phyloP scores from a whole-genome alignment of 2,113 vertebrate genomes.

The Zapus hudsonius region DNA sequence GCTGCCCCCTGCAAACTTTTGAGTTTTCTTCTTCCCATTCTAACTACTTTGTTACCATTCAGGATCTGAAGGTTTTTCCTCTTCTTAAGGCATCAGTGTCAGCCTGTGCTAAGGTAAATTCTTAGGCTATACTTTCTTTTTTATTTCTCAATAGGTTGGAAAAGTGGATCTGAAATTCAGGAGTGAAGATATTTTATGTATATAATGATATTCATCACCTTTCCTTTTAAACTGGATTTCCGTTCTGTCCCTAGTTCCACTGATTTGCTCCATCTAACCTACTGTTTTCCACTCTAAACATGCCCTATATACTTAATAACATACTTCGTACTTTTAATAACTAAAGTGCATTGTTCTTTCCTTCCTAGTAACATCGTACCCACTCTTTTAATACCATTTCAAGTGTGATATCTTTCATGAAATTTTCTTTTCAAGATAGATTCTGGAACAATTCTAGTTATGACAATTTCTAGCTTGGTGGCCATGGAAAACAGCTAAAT shows the following conservation, averaged over 20 bases:
- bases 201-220: not conserved
- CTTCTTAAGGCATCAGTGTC: not conserved
- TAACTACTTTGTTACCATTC: conserved; percentile 1
- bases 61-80: not conserved
- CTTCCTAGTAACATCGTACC: not conserved
- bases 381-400: not conserved
- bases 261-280: not conserved
- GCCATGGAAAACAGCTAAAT: conserved; percentile 3
- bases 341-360: not conserved
- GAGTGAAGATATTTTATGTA: not conserved
- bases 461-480: not conserved
- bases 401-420: not conserved
- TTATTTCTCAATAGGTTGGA: conserved; percentile 31
- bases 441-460: not conserved
- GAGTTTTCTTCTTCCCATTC: not conserved
- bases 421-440: not conserved
- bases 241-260: not conserved
- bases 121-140: not conserved
- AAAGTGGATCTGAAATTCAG: conserved; percentile 5
- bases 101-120: not conserved
- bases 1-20: not conserved
- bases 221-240: conserved; percentile 14
- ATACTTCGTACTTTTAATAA: not conserved
- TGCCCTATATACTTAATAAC: not conserved
- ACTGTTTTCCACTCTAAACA: not conserved